Conservation (phyloP, 2,888 invertebrate species). For the Argyra leucocephala region DNA sequence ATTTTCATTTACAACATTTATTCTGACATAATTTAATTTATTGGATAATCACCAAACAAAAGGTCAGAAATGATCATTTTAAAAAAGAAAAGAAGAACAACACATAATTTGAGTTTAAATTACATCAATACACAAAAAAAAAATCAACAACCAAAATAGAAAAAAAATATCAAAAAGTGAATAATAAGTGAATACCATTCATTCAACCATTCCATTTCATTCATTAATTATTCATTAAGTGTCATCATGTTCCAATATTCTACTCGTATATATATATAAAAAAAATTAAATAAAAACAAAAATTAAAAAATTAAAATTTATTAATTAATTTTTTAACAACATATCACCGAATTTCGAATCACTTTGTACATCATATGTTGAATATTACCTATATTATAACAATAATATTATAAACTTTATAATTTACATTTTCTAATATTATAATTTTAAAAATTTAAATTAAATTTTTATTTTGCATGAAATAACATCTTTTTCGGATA, state of each 20-base stretch:
- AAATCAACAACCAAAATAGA: neutral
- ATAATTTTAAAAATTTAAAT: too few species aligned
- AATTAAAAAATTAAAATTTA: too few species aligned
- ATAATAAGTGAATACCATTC: neutral
- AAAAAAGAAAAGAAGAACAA: neutral
- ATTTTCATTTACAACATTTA: neutral
- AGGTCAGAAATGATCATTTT: neutral
- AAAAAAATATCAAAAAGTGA: neutral
- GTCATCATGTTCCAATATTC: neutral
- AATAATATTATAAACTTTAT: too few species aligned
- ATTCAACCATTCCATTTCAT: neutral
- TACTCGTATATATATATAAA: neutral
- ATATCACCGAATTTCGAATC: too few species aligned
- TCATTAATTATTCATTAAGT: conserved; percentile 2
- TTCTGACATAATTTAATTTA: neutral
- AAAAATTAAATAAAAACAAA: too few species aligned
- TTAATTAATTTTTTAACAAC: too few species aligned
- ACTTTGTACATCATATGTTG: too few species aligned
- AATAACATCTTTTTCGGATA: too few species aligned
- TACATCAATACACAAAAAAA: neutral
- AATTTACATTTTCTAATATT: too few species aligned
- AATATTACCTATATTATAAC: too few species aligned
- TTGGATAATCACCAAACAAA: neutral
- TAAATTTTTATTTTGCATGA: too few species aligned
- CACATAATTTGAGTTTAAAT: neutral